Base-by-base conservation (phyloP, 2,113 vertebrate genomes). In the Plestiodon gilberti region DNA sequence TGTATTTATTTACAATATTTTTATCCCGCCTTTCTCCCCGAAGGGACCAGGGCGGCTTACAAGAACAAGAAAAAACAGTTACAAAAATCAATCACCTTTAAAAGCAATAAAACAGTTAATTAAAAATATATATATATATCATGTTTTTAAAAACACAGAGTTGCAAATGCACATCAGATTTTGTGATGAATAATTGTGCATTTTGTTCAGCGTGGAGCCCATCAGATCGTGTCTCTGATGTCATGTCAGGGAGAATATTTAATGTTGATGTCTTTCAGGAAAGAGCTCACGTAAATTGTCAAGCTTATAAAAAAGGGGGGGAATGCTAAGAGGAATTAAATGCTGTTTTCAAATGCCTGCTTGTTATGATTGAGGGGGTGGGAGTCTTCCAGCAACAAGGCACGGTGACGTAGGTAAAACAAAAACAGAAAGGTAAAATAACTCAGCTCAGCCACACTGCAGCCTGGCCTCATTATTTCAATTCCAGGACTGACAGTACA, bases 401-500 rank as follows among this genome's bases (percentile, higher is more conserved):
- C 43, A 23, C 10, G 65, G 17, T 43, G 40, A 81, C 11, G 23
- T 65, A 22, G 7, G 35, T 14, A 25, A n/a, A 74, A 52, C 40
- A 74, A 80, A 74, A 86, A 79, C 5, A 43, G 78, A 62, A 52
- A 25, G 64, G 18, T 57, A 65, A 93, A 90, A 92, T 87, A 89
- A 84, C 75, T 70, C 62, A 89, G 65, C 86, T 86, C 84, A 93
- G 89, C 88, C 85, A 80, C 77, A 48, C 30, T 70, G 85, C 89
- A 94, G 95, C 94, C 94, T 95, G 93, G 87, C 93, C 95, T 94
- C 91, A 89, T 96, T 96, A 96, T 95, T 96, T 94, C 94, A 95
- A 93, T 93, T 91, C 94, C 87, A 89, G 89, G 89, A 94, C 88
- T 96, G 95, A 96, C 96, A 96, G 95, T 89, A 92, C 94, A 95